Conservation (phyloP, 2,797 vertebrate genomes). For the Podargus strigoides region DNA sequence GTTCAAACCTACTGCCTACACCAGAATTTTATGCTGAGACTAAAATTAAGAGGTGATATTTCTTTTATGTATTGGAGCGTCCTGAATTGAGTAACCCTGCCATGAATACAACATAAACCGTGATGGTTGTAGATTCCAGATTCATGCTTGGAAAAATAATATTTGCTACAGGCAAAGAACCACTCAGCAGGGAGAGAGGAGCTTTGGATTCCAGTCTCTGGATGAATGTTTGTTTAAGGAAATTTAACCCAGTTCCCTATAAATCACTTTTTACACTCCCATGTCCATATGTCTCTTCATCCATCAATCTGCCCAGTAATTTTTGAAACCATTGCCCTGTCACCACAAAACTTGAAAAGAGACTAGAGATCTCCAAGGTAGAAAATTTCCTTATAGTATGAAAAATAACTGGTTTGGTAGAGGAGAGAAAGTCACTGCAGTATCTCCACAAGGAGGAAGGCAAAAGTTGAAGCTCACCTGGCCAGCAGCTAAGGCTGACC, state of each 20-base stretch:
- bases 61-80: background rate
- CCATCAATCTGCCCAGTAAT: background rate
- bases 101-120: background rate
- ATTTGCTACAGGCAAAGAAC: background rate
- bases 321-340: background rate
- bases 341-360: background rate
- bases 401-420: background rate
- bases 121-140: background rate
- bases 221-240: background rate
- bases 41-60: background rate
- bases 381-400: background rate
- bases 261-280: background rate
- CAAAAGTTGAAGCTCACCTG: background rate
- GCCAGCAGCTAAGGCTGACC: background rate
- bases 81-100: background rate
- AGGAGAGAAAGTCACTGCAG: background rate
- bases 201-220: background rate
- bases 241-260: background rate
- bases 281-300: background rate
- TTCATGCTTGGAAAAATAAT: background rate
- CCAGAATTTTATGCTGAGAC: background rate
- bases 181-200: background rate
- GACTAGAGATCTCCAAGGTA: background rate
- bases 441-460: background rate
- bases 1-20: background rate